Evolutionary conservation across 2,113 vertebrate species (phyloP).

Genomic region (Setophaga coronata): DNA sequence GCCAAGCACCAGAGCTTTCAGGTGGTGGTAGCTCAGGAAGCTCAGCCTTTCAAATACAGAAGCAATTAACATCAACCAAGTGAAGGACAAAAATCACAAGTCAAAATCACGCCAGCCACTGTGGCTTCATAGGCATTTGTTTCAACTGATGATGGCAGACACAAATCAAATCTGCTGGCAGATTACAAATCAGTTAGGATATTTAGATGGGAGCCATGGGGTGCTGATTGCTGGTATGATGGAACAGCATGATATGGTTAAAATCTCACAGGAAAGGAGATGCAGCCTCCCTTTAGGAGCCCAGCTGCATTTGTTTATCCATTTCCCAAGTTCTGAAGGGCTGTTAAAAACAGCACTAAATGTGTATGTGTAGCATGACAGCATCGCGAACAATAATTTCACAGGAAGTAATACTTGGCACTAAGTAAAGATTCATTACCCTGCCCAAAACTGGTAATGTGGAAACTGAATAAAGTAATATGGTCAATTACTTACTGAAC

Average conservation of each 20-base stretch:
- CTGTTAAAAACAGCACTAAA: not conserved
- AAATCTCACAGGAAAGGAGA: not conserved
- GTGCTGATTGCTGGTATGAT: not conserved
- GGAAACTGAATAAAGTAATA: not conserved
- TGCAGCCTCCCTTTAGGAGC: not conserved
- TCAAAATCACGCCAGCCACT: not conserved
- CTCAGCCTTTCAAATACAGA: not conserved
- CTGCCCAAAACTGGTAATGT: not conserved
- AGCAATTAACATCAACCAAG: not conserved
- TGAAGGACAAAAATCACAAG: not conserved
- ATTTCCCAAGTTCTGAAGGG: not conserved
- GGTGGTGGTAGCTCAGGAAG: not conserved
- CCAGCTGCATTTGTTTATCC: not conserved
- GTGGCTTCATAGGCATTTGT: not conserved
- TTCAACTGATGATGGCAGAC: not conserved
- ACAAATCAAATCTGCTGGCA: not conserved
- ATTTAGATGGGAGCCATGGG: not conserved
- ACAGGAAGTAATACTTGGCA: not conserved
- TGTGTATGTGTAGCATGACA: not conserved
- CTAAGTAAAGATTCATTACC: not conserved
- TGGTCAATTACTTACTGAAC: not conserved
- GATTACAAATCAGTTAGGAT: not conserved
- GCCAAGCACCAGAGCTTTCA: not conserved
- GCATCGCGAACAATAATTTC: not conserved
- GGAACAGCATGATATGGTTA: not conserved